phyloP scores from a whole-genome alignment of 2,888 invertebrate genomes.

The Gnatocerus cornutus region DNA sequence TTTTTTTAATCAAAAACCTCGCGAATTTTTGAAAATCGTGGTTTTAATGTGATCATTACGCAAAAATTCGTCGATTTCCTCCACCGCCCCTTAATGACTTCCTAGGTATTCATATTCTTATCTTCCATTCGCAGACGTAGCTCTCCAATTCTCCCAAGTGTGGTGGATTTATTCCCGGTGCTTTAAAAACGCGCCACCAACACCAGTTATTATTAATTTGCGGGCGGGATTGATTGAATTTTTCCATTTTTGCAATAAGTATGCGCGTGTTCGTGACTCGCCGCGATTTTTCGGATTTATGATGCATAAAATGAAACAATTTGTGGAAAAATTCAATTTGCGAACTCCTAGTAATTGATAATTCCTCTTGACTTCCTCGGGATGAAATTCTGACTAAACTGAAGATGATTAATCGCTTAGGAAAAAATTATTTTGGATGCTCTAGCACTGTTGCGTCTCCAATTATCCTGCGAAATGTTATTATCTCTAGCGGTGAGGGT shows the following conservation, averaged over 20 bases:
- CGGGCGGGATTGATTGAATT: constrained; percentile 32
- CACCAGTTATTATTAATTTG: constrained; percentile 29
- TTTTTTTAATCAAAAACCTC: no score
- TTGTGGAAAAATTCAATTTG: constrained; percentile 41
- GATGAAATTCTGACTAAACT: no score
- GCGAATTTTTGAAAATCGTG: no score
- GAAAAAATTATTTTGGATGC: no score
- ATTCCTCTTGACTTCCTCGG: constrained; percentile 22
- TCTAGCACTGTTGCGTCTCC: no score
- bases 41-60: neutral
- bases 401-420: no score
- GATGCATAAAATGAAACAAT: constrained; percentile 44
- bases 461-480: neutral
- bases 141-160: neutral
- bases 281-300: constrained; percentile 37
- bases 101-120: constrained; percentile 66
- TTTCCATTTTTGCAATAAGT: constrained; percentile 18
- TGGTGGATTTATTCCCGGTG: neutral
- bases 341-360: constrained; percentile 20
- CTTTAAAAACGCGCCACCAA: constrained; percentile 21
- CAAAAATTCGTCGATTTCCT: neutral
- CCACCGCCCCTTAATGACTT: constrained; percentile 13
- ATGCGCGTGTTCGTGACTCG: constrained; percentile 34
- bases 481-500: neutral
- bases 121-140: constrained; percentile 47